Conservation (phyloP, 2,797 vertebrate species). For the Thalassophryne amazonica region DNA sequence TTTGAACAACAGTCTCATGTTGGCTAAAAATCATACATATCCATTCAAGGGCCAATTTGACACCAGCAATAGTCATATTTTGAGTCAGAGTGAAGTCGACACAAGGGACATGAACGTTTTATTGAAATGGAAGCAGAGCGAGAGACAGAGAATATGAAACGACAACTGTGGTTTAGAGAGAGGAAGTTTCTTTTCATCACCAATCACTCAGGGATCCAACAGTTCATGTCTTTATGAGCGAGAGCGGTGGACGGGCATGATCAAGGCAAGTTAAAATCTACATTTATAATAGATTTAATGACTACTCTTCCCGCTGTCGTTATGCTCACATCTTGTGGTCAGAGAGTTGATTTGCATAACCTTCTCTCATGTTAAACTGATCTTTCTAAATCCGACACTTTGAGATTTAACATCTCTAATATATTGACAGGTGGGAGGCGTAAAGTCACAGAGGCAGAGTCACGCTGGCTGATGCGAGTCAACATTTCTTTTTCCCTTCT, state of each 20-base stretch:
- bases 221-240: slow-evolving; percentile 21
- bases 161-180: slow-evolving; percentile 15
- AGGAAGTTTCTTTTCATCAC: slow-evolving; percentile 51
- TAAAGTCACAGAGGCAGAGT: not conserved
- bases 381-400: no score
- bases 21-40: not conserved
- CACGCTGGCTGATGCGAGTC: slow-evolving; percentile 1
- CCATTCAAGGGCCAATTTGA: not conserved
- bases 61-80: not conserved
- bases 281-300: not conserved
- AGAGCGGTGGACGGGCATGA: slow-evolving; percentile 33
- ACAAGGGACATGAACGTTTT: not conserved
- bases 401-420: not conserved
- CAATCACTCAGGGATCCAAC: slow-evolving; percentile 23
- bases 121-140: not conserved
- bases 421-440: not conserved
- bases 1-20: not conserved
- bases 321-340: not conserved
- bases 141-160: slow-evolving; percentile 1
- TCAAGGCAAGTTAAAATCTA: slow-evolving; percentile 48
- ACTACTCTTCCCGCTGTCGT: not conserved
- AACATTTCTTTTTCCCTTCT: not conserved
- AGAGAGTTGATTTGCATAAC: not conserved
- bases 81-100: not conserved
- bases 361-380: not conserved